Evolutionary conservation across 1,140 invertebrate genomes (phyloP).

Genomic region (Panulirus ornatus): DNA sequence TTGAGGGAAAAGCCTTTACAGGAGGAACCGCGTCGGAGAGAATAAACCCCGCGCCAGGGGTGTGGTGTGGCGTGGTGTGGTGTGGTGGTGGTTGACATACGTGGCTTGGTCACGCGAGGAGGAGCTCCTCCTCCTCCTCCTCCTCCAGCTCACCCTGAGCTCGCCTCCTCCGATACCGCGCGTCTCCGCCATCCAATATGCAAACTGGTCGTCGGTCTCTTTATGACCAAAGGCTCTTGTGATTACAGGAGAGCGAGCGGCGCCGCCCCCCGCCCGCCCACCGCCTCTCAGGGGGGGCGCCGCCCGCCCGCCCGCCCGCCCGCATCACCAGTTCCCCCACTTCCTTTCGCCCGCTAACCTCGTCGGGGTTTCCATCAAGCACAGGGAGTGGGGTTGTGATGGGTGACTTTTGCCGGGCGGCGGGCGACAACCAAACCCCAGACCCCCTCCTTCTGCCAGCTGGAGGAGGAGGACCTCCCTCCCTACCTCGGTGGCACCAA

Average conservation of each 20-base stretch:
- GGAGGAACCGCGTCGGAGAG: too few species aligned
- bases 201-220: constrained; percentile 49
- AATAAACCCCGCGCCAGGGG: too few species aligned
- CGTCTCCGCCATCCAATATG: constrained; percentile 43
- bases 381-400: background rate
- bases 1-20: too few species aligned
- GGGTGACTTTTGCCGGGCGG: background rate
- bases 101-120: constrained; percentile 16
- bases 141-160: background rate
- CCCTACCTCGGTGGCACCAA: too few species aligned
- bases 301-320: background rate
- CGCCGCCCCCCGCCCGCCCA: background rate
- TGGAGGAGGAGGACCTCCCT: background rate
- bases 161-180: background rate
- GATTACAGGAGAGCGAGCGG: constrained; percentile 35
- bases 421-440: too few species aligned
- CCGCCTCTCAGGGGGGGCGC: too few species aligned
- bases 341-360: background rate
- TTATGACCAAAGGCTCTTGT: constrained; percentile 49
- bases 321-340: background rate
- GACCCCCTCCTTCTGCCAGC: background rate
- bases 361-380: too few species aligned
- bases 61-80: too few species aligned
- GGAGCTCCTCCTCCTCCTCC: background rate
- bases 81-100: constrained; percentile 38